Percentiles rank a stretch among this genome's conserved stretches.
Evolutionary conservation across 2,888 invertebrate species (phyloP).

Genomic region (Pachydiplax longipennis): DNA sequence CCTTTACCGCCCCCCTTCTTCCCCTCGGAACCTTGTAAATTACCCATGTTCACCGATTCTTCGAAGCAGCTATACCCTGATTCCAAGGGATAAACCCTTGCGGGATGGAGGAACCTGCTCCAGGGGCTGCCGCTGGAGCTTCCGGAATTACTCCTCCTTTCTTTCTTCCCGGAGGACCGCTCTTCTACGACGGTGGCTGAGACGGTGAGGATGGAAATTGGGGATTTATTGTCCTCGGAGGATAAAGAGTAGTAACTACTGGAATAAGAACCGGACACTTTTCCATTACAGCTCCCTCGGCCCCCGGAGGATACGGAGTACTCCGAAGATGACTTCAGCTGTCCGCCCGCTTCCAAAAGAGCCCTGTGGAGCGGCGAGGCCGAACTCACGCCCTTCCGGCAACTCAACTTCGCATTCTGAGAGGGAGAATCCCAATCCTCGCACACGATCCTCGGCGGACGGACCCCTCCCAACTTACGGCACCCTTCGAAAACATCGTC

Average conservation of each 20-base stretch:
- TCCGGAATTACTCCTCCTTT: constrained; percentile 51
- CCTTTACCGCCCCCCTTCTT: constrained; percentile 51
- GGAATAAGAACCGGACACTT: too few species aligned
- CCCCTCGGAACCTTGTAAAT: constrained; percentile 57
- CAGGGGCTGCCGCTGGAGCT: constrained; percentile 54
- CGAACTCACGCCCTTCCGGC: background rate
- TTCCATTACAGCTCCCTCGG: background rate
- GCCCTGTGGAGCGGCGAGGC: background rate
- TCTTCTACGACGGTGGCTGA: constrained; percentile 50
- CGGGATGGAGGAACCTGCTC: constrained; percentile 54
- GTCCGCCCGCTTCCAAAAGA: background rate
- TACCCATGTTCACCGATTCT: constrained; percentile 55
- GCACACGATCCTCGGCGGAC: background rate
- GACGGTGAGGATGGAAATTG: background rate
- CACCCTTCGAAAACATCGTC: background rate
- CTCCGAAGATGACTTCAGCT: background rate
- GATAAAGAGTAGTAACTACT: background rate
- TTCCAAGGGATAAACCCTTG: constrained; percentile 51
- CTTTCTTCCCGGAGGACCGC: constrained; percentile 50
- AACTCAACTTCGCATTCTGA: background rate
- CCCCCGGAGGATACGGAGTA: background rate
- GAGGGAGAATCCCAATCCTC: background rate
- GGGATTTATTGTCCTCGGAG: background rate
- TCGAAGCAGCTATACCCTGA: background rate
- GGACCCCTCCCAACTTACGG: background rate